phyloP scores from a whole-genome alignment of 2,797 vertebrate genomes.

The Mormyrops boulengeri region DNA sequence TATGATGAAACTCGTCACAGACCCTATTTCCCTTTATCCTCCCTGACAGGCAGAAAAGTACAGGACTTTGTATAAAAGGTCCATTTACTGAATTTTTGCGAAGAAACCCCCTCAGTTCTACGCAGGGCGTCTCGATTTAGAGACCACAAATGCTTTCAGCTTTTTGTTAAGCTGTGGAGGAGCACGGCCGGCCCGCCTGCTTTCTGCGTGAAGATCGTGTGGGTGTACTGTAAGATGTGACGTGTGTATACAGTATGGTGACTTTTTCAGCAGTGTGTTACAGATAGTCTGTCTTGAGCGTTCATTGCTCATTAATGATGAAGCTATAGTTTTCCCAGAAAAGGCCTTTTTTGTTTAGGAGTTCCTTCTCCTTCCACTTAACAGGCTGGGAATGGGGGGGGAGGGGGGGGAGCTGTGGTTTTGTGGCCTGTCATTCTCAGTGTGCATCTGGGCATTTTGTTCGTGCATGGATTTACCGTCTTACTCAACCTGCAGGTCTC shows the following conservation, averaged over 20 bases:
- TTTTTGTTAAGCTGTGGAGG: not conserved
- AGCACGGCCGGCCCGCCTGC: not conserved
- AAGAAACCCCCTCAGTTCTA: not conserved
- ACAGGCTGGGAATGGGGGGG: not conserved
- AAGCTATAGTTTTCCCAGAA: not conserved
- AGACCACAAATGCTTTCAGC: not conserved
- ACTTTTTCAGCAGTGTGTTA: not conserved
- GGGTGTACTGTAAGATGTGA: not conserved
- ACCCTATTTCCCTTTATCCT: not conserved
- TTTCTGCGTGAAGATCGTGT: not conserved
- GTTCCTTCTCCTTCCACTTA: not conserved
- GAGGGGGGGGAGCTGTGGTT: not conserved
- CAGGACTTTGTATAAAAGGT: not conserved
- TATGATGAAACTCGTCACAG: not conserved
- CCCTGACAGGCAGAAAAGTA: not conserved
- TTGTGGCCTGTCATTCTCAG: not conserved
- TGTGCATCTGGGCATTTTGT: not conserved
- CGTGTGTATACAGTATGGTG: not conserved
- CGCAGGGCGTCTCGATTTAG: not conserved
- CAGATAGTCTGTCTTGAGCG: not conserved
- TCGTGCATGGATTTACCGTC: not conserved
- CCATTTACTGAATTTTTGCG: not conserved
- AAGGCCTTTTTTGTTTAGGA: not conserved
- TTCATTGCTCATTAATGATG: not conserved
- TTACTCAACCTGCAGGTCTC: not conserved